These are phyloP conservation scores for Fissipunctia ypsillon DNA, from an alignment of 2,888 invertebrate genomes.

Conservation along the genomic window DNA sequence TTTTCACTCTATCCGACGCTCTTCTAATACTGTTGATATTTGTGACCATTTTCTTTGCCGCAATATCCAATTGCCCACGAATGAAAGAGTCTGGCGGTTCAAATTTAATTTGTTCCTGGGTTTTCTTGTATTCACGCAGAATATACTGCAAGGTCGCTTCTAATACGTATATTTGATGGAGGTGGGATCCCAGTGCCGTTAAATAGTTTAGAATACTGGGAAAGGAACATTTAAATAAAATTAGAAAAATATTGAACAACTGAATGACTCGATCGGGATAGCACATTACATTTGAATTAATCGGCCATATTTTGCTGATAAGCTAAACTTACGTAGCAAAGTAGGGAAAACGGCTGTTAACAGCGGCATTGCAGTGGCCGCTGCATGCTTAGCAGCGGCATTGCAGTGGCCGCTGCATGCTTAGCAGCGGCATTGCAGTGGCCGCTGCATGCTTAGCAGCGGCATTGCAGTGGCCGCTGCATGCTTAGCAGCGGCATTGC, in stretches of 20 bases:
- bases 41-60: slow-evolving; percentile 74
- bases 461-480: not conserved
- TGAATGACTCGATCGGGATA: not conserved
- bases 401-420: not conserved
- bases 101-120: slow-evolving; percentile 79
- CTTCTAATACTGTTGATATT: slow-evolving; percentile 78
- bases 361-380: not conserved
- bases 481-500: not conserved
- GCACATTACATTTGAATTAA: not conserved
- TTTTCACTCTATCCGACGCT: slow-evolving; percentile 78
- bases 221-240: slow-evolving; percentile 20
- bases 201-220: slow-evolving; percentile 90
- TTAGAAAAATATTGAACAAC: not conserved
- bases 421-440: not conserved
- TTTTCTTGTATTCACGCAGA: slow-evolving; percentile 81
- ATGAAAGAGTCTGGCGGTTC: slow-evolving; percentile 82
- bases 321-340: not conserved
- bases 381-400: not conserved
- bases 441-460: not conserved
- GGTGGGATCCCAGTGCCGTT: slow-evolving; percentile 87
- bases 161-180: slow-evolving; percentile 91
- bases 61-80: slow-evolving; percentile 69
- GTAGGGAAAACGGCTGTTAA: not conserved
- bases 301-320: not conserved
- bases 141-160: slow-evolving; percentile 90